These are phyloP conservation scores for Vandiemenella viatica DNA, from an alignment of 2,888 invertebrate genomes.

Conservation along the genomic window DNA sequence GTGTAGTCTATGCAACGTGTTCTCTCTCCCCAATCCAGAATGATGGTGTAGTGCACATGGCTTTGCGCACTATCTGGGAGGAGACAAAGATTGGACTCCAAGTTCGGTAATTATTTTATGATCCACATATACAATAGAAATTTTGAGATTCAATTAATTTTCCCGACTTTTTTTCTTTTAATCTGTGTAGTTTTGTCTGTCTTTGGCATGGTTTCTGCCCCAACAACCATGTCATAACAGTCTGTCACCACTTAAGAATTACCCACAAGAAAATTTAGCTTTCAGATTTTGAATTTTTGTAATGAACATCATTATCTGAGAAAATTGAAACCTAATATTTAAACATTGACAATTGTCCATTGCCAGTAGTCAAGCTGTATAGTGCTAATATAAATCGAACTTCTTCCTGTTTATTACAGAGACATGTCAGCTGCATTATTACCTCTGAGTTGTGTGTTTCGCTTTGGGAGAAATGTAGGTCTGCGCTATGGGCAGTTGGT, in stretches of 20 bases:
- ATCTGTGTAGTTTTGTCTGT: too few species aligned
- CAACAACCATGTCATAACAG: too few species aligned
- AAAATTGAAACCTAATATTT: background rate
- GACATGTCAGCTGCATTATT: constrained; percentile 49
- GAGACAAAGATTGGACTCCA: constrained; percentile 47
- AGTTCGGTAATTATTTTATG: constrained; percentile 34
- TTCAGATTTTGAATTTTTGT: too few species aligned
- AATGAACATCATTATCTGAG: too few species aligned
- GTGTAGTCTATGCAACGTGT: constrained; percentile 92
- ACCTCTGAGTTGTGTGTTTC: constrained; percentile 46
- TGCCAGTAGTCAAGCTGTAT: background rate
- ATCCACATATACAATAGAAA: too few species aligned
- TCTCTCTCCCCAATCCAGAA: constrained; percentile 92
- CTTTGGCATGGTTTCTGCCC: too few species aligned
- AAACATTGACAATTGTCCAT: background rate
- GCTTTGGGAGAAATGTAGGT: constrained; percentile 37
- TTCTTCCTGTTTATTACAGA: constrained; percentile 30
- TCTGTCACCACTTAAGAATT: too few species aligned
- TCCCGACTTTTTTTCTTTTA: too few species aligned
- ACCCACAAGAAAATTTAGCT: too few species aligned
- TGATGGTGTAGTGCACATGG: constrained; percentile 86
- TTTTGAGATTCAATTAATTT: too few species aligned
- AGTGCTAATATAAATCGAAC: background rate
- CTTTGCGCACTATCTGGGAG: constrained; percentile 58
- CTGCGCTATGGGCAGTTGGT: constrained; percentile 79